Evolutionary conservation across 2,113 vertebrate species (phyloP).

Genomic region (Thalassarche chlororhynchos): DNA sequence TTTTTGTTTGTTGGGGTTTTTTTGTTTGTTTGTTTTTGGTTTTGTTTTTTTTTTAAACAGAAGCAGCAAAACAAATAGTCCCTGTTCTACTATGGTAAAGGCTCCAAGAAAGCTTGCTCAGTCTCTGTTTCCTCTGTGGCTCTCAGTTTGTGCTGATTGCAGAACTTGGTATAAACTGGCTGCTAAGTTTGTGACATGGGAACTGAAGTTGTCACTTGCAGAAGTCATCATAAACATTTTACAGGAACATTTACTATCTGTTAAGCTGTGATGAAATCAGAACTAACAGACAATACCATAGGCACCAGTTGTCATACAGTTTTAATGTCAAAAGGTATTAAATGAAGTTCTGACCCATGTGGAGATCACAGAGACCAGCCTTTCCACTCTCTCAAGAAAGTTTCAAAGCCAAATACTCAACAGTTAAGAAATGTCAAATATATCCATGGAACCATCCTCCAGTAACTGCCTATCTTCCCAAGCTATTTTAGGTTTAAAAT

Average conservation of each 20-base stretch:
- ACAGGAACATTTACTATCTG: neutral
- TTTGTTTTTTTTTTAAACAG: neutral
- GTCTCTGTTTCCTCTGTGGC: neutral
- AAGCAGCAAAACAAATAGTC: neutral
- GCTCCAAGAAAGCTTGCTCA: neutral
- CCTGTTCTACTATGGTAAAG: neutral
- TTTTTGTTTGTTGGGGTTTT: too few relatives aligned
- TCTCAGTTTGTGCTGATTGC: neutral
- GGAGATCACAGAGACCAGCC: neutral
- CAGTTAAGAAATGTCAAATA: neutral
- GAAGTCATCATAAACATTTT: conserved; percentile 10
- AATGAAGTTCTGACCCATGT: conserved; percentile 10
- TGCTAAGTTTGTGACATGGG: neutral
- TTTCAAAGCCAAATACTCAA: neutral
- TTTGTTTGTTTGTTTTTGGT: too few relatives aligned
- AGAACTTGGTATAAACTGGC: neutral
- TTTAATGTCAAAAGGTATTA: conserved; percentile 30
- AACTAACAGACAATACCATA: conserved; percentile 22
- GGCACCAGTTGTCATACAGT: neutral
- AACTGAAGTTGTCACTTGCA: neutral
- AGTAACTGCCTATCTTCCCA: neutral
- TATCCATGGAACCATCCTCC: neutral
- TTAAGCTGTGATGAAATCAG: neutral
- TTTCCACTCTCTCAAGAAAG: neutral
- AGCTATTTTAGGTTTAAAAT: neutral